Evolutionary conservation across 2,888 invertebrate species (phyloP), one percentile per base, ranked within the genome.

Genomic region (Agrilus mali): DNA sequence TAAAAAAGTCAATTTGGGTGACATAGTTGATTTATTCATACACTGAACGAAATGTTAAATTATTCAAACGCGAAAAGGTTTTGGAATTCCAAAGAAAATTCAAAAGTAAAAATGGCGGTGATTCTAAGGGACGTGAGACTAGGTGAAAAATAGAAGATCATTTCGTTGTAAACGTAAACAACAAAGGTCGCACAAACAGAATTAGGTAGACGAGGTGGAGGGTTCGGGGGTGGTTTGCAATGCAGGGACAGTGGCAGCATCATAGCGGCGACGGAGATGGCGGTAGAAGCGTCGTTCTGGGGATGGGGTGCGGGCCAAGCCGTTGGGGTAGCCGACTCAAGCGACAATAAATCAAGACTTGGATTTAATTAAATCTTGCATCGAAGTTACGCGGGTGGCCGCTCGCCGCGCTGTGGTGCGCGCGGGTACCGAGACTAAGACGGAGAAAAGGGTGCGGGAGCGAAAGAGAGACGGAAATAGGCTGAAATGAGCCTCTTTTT

Each of bases 291-390:
- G 47, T 47, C 46, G 44, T 35, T 35, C 46, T 43, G 47, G 44
- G 47, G 50, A 43, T 36, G 46, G 46, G 47, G 38, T 43, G 39
- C 43, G 38, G 48, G 45, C 50, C 46, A 40, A 49, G 43, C 47
- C 51, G 44, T 49, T 27, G 44, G 46, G 47, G 34, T 31, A 47
- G 48, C 53, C 52, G 50, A 56, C 59, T 56, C 59, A 59, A 63
- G 66, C 66, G 68, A 68, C 68, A 68, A 70, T 70, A 70, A 70
- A 70, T 70, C 70, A 69, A 68, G 68, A 66, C 66, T 64, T 60
- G 68, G 68, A 69, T 69, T 70, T 69, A 70, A 69, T 70, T 69
- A 70, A 70, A 70, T 70, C 69, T 69, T 68, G 68, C 68, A 68
- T 68, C 67, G 69, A 69, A 68, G 69, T 68, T 66, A 66, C 66